Percentiles rank a stretch among this genome's conserved stretches.
phyloP scores from a whole-genome alignment of 2,888 invertebrate genomes.

The Lasiommata megera region DNA sequence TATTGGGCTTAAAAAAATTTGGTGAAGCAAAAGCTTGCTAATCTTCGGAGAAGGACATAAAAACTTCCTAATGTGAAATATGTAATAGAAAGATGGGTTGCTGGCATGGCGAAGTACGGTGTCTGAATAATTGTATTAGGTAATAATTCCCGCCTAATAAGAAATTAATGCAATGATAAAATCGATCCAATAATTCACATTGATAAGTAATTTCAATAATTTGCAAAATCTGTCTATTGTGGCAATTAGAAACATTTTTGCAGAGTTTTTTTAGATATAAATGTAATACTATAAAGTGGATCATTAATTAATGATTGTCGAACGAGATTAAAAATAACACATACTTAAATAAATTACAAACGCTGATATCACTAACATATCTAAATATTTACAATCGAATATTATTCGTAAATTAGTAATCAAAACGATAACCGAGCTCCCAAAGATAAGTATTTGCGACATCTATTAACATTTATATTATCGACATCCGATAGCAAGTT shows the following conservation, averaged over 20 bases:
- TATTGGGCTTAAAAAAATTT: too few relatives aligned
- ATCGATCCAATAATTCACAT: neutral
- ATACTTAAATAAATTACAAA: neutral
- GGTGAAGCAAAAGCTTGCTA: too few relatives aligned
- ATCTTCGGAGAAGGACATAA: too few relatives aligned
- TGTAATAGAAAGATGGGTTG: too few relatives aligned
- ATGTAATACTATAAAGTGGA: neutral
- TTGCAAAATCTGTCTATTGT: neutral
- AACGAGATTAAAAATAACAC: neutral
- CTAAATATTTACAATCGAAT: neutral
- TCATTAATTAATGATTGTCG: neutral
- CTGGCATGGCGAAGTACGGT: too few relatives aligned
- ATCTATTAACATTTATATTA: constrained; percentile 7
- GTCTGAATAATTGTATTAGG: too few relatives aligned
- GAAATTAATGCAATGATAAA: too few relatives aligned
- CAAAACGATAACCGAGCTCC: neutral
- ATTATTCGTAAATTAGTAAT: constrained; percentile 3
- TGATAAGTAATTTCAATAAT: neutral
- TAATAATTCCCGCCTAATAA: too few relatives aligned
- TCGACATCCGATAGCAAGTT: neutral
- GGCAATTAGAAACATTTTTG: neutral
- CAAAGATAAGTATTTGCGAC: constrained; percentile 2
- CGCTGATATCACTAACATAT: neutral
- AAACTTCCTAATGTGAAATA: too few relatives aligned
- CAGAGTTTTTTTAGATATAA: neutral